phyloP scores from a whole-genome alignment of 2,797 vertebrate genomes.

The Liasis olivaceus region DNA sequence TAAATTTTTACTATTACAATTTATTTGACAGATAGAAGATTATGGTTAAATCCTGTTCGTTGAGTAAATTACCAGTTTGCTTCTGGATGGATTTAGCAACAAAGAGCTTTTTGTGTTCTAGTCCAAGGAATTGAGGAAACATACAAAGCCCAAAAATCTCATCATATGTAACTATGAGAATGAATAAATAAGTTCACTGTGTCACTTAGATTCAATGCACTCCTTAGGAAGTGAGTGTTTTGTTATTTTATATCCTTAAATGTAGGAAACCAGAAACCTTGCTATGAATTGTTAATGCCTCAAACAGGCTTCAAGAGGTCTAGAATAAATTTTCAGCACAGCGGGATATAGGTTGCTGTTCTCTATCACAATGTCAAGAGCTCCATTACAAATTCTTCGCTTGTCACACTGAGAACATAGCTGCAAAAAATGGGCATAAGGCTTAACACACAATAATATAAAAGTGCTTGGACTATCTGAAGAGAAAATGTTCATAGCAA shows the following conservation, averaged over 20 bases:
- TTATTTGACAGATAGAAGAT: slow-evolving; percentile 14
- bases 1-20: slow-evolving; percentile 33
- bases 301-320: slow-evolving; percentile 11
- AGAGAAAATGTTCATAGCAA: slow-evolving; percentile 16
- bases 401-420: slow-evolving; percentile 31
- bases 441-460: slow-evolving; percentile 39
- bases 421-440: slow-evolving; percentile 34
- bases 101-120: slow-evolving; percentile 31
- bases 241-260: slow-evolving; percentile 39
- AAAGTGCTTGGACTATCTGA: slow-evolving; percentile 12
- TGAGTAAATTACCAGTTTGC: slow-evolving; percentile 9
- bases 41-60: slow-evolving; percentile 1
- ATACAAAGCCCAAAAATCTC: slow-evolving; percentile 3
- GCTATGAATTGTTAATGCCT: slow-evolving; percentile 46
- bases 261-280: slow-evolving; percentile 46
- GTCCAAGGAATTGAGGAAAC: neutral
- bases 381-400: slow-evolving; percentile 32
- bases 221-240: slow-evolving; percentile 43
- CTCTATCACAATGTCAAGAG: slow-evolving; percentile 37
- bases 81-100: slow-evolving; percentile 33
- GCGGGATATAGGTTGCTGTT: slow-evolving; percentile 46
- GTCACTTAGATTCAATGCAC: slow-evolving; percentile 24
- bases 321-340: slow-evolving; percentile 55
- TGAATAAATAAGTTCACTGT: slow-evolving; percentile 35
- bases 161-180: slow-evolving; percentile 22